Conservation (phyloP, 1,140 invertebrate genomes). For the Drosophila navojoa region DNA sequence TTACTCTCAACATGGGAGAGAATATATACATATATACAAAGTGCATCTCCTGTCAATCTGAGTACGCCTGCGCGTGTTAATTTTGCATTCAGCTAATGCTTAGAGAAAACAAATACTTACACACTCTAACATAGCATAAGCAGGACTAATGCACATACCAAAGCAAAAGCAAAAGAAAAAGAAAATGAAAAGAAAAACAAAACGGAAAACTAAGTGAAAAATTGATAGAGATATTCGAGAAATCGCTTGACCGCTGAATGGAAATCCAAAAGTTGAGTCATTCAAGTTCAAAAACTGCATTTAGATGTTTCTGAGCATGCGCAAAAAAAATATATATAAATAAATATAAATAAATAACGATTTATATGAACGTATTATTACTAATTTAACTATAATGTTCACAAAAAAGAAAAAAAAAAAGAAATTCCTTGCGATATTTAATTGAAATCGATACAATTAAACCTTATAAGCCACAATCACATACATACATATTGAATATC, state of each 20-base stretch:
- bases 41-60: too few species aligned
- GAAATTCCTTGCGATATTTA: conserved; percentile 54
- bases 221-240: conserved; percentile 40
- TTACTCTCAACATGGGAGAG: conserved; percentile 33
- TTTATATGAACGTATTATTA: conserved; percentile 77
- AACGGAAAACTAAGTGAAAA: background rate
- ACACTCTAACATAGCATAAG: conserved; percentile 1
- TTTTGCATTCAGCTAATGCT: too few species aligned
- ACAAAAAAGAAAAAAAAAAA: conserved; percentile 52
- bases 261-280: conserved; percentile 47
- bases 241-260: conserved; percentile 33
- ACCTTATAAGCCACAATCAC: conserved; percentile 43
- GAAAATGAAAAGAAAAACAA: too few species aligned
- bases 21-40: background rate
- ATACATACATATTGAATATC: conserved; percentile 54
- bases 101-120: conserved; percentile 18
- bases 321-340: conserved; percentile 48
- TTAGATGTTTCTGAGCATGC: conserved; percentile 82
- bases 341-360: conserved; percentile 1
- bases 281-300: conserved; percentile 76
- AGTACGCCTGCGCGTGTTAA: too few species aligned
- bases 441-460: conserved; percentile 24
- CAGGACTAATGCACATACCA: conserved; percentile 9
- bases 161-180: background rate
- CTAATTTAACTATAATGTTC: conserved; percentile 68